A percentile compares a stretch with the other conserved stretches of the same genome.
Evolutionary conservation across 2,888 invertebrate species (phyloP).

Genomic region (Cotesia congregata): DNA sequence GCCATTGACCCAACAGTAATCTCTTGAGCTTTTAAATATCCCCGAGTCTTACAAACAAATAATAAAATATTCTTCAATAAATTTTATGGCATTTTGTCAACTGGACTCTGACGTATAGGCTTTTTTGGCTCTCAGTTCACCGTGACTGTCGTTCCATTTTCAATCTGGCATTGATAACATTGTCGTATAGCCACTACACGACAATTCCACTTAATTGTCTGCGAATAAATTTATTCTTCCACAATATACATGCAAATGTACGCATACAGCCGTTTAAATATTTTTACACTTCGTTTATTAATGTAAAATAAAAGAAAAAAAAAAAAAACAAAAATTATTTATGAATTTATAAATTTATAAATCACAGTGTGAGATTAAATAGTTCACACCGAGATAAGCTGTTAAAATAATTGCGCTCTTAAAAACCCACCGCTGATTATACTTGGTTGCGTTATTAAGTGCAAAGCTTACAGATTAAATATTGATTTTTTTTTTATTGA

Average conservation of each 20-base stretch:
- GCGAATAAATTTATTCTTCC: neutral
- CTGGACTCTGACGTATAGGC: constrained; percentile 22
- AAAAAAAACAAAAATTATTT: neutral
- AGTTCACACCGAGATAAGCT: neutral
- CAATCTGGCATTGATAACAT: constrained; percentile 7
- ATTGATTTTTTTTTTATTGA: neutral
- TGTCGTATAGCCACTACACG: neutral
- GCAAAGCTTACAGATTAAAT: neutral
- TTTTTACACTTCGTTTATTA: too few relatives aligned
- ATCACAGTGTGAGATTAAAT: neutral
- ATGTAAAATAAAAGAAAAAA: too few relatives aligned
- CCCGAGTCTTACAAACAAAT: neutral
- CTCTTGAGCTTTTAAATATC: neutral
- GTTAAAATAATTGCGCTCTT: neutral
- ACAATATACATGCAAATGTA: neutral
- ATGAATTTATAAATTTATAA: neutral
- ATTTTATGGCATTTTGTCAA: constrained; percentile 28
- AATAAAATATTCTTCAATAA: neutral
- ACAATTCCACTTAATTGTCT: neutral
- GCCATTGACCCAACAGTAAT: too few relatives aligned
- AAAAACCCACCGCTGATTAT: neutral
- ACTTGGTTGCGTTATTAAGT: neutral
- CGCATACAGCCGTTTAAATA: neutral
- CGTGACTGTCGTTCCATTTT: constrained; percentile 19
- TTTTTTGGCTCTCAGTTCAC: constrained; percentile 15